These are phyloP conservation scores for Tragopan temminckii DNA, from an alignment of 2,797 vertebrate species.

Conservation along the genomic window DNA sequence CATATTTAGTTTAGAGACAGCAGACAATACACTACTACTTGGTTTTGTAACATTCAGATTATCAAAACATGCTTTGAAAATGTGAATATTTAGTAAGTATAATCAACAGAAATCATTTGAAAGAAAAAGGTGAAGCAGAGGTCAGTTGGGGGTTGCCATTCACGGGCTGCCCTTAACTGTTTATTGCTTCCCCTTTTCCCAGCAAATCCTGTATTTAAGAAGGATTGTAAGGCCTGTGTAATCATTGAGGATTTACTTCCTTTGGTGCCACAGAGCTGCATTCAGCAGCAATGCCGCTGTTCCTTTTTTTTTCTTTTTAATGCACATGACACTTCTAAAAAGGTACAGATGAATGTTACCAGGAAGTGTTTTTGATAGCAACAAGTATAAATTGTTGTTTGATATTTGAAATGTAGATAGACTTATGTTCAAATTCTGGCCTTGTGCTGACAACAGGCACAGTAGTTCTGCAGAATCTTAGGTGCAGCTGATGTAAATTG, in stretches of 20 bases:
- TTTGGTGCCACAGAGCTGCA: not conserved
- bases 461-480: not conserved
- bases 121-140: conserved; percentile 32
- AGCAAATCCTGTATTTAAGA: conserved; percentile 58
- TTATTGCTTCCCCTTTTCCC: conserved; percentile 41
- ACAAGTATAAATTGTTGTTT: not conserved
- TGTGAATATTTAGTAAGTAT: not conserved
- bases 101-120: not conserved
- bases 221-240: conserved; percentile 50
- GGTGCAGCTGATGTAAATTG: not conserved
- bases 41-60: not conserved
- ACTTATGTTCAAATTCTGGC: not conserved
- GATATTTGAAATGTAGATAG: not conserved
- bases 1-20: not conserved
- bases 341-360: not conserved
- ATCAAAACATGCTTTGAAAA: conserved; percentile 6
- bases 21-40: not conserved
- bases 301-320: conserved; percentile 17
- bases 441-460: not conserved
- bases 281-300: not conserved
- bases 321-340: not conserved
- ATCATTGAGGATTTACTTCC: conserved; percentile 52
- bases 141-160: conserved; percentile 1
- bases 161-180: not conserved
- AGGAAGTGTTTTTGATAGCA: not conserved